These are phyloP conservation scores for Grus americana DNA, from an alignment of 2,113 vertebrate species.

Conservation along the genomic window DNA sequence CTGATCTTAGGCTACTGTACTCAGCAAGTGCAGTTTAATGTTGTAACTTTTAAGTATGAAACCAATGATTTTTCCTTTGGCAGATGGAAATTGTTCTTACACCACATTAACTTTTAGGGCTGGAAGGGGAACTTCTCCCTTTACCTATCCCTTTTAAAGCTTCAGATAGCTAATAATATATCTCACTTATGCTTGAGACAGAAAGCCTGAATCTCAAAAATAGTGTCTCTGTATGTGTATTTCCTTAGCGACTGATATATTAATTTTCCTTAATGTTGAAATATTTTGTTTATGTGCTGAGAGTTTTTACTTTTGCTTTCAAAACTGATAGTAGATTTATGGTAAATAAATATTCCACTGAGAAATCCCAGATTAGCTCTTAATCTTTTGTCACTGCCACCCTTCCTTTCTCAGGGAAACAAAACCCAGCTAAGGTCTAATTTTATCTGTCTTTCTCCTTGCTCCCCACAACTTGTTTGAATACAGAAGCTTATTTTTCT, in stretches of 20 bases:
- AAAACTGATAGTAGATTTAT: not conserved
- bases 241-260: not conserved
- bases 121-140: not conserved
- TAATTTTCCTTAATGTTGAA: not conserved
- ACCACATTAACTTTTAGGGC: constrained; percentile 37
- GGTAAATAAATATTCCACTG: not conserved
- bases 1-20: constrained; percentile 18
- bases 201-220: not conserved
- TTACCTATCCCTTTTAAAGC: not conserved
- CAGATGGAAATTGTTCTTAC: constrained; percentile 21
- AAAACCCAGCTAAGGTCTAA: not conserved
- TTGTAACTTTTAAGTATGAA: constrained; percentile 26
- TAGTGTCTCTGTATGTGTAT: not conserved
- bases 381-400: not conserved
- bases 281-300: not conserved
- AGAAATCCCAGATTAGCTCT: not conserved
- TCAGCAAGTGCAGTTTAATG: not conserved
- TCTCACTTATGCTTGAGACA: not conserved
- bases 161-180: not conserved
- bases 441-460: not conserved
- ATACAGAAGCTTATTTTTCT: not conserved
- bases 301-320: not conserved
- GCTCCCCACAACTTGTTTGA: not conserved
- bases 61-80: constrained; percentile 23
- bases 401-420: not conserved